Base-by-base conservation (phyloP, 2,113 vertebrate species). In the Crotalus helleri region DNA sequence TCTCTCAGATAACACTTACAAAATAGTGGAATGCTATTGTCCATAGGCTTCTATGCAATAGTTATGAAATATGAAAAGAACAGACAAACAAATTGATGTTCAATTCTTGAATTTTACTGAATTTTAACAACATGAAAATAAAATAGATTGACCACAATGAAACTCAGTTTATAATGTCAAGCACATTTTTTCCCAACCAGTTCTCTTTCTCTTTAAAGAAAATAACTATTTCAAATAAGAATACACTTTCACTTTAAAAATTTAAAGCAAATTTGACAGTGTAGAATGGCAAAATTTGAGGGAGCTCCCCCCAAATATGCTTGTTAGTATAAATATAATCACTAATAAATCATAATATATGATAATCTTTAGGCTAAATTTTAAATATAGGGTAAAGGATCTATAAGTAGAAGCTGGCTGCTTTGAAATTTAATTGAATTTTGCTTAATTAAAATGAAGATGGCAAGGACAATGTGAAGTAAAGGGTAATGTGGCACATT, bases 221-320 rank as follows among this genome's bases (percentile, higher is more conserved):
- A 9, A 81, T 21, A 81, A 44, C 1, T 4, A 81, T 44, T 44
- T 21, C 33, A 81, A 81, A 44, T 19, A 7, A 9, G 33, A 44
- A 81, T 9, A 23, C 1, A 81, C 33, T 81, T 44, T 81, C 33
- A 69, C 29, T 92, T 90, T 95, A 90, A 12, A 91, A 0, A 94
- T 96, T 93, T 85, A 92, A 94, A 96, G 95, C 8, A 94, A 61
- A 95, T 96, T 89, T 91, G 3, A 3, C 58, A 39, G 93, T 29
- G 61, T 13, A 94, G 87, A 95, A 94, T 91, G 95, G 88, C 87
- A 51, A 29, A 11, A 93, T 21, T 81, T 21, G 19, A 0, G 12
- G 12, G 1, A 2, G 0, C 1, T 81, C 2, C 33, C 17, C 17
- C 33, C 74, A 81, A 44, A 81, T 81, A 81, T 44, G 17, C 33